Evolutionary conservation across 2,888 invertebrate genomes (phyloP).

Genomic region (Trisateles emortualis): DNA sequence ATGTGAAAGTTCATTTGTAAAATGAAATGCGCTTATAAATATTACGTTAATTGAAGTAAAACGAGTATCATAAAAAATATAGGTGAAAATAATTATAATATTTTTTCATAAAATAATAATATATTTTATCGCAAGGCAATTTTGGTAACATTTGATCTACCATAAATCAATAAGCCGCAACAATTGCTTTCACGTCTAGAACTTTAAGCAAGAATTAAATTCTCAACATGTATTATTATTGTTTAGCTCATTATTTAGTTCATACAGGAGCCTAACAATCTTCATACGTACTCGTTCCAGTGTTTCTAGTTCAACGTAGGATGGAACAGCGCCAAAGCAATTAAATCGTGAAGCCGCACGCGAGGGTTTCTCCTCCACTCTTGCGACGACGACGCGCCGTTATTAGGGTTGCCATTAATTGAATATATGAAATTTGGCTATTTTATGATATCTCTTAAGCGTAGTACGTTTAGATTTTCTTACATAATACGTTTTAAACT

Average conservation of each 20-base stretch:
- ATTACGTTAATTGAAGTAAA: too few relatives aligned
- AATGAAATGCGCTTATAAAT: too few relatives aligned
- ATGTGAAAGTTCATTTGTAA: too few relatives aligned
- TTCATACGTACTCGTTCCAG: slow-evolving; percentile 46
- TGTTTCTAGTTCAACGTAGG: slow-evolving; percentile 43
- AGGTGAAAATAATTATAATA: too few relatives aligned
- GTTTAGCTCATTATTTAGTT: slow-evolving; percentile 23
- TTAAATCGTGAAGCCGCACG: slow-evolving; percentile 74
- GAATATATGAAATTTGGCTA: slow-evolving; percentile 1
- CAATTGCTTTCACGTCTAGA: too few relatives aligned
- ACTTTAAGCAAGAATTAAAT: not conserved
- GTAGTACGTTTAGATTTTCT: too few relatives aligned
- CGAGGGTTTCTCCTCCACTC: slow-evolving; percentile 55
- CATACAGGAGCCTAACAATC: slow-evolving; percentile 18
- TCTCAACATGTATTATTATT: not conserved
- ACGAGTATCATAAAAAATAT: too few relatives aligned
- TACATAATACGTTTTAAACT: too few relatives aligned
- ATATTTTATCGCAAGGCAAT: too few relatives aligned
- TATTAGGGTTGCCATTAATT: slow-evolving; percentile 18
- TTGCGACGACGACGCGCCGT: slow-evolving; percentile 45
- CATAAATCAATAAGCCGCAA: too few relatives aligned
- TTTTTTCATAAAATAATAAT: too few relatives aligned
- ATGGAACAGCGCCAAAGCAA: slow-evolving; percentile 82
- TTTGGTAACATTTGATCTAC: too few relatives aligned
- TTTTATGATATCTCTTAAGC: not conserved